Evolutionary conservation across 1,140 invertebrate species (phyloP).

Genomic region (Metaphire vulgaris): DNA sequence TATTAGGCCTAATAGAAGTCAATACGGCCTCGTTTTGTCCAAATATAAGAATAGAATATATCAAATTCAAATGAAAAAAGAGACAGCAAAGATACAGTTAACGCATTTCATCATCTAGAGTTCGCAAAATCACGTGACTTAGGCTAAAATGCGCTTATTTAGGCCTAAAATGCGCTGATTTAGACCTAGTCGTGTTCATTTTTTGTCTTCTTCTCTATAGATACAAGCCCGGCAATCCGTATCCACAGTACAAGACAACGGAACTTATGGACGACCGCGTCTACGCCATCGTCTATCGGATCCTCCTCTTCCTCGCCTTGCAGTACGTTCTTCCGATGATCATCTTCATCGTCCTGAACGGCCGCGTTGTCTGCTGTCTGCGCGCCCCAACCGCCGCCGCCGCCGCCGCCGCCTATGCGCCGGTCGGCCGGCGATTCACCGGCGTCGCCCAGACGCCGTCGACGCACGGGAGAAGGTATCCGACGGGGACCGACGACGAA

Average conservation of each 20-base stretch:
- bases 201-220: no score
- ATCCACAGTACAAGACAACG: constrained; percentile 1
- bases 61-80: no score
- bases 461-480: not conserved
- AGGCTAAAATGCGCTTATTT: no score
- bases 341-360: constrained; percentile 23
- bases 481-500: not conserved
- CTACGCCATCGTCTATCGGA: constrained; percentile 26
- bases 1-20: no score
- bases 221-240: not conserved
- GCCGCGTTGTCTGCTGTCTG: constrained; percentile 16
- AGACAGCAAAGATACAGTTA: no score
- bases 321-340: constrained; percentile 27
- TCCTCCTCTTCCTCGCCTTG: constrained; percentile 24
- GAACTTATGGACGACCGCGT: not conserved
- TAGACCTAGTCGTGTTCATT: no score
- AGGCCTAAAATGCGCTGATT: no score
- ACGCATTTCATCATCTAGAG: no score
- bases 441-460: not conserved
- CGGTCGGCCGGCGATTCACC: not conserved
- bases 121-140: no score
- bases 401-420: not conserved
- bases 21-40: no score
- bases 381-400: not conserved
- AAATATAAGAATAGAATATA: no score